Base-by-base conservation (phyloP, 2,888 invertebrate genomes). In the Pseudoips prasinana region DNA sequence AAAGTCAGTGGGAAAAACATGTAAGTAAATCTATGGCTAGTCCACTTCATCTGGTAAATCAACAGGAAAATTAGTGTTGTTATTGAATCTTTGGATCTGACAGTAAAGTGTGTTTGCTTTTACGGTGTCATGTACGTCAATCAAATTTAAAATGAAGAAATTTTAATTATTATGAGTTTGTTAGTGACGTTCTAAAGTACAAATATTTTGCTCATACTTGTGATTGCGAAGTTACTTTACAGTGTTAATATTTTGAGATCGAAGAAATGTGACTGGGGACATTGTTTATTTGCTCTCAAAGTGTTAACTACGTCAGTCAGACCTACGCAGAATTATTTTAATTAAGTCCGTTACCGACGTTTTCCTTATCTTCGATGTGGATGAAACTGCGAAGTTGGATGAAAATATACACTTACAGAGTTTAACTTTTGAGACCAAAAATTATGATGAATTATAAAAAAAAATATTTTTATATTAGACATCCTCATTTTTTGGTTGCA, bases 121-220 rank as follows among this genome's bases (percentile, higher is more conserved):
- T 22, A 25, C 10, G 27, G 64, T 63, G 60, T 43, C 25, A 68
- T 33, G 19, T 70, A 48, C 73, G 70, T 75, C 73, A 73, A 34
- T 44, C 30, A 23, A 20, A 32, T 25, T 26, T 23, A 31, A 39
- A 51, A 39, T 29, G 11, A 22, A 39, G 42, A 46, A 44, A 23
- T 14, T n/a, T n/a, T 25, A 17, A 29, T 40, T 33, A 25, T 39
- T 8, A 25, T 29, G 22, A 35, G 39, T 32, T 38, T 23, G 28
- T 33, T 24, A 28, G 22, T 20, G 29, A 11, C 39, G 41, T 39
- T 41, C n/a, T n/a, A n/a, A n/a, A n/a, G n/a, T n/a, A n/a, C 43
- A 50, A 50, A 50, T 52, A 56, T 46, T 54, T 40, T 46, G 38
- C 7, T 10, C 6, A 6, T 18, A 18, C 3, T n/a, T 19, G 17